Percentiles rank a stretch among this genome's conserved stretches.
These are phyloP conservation scores for Desmophyllum pertusum DNA, from an alignment of 92 coral and sea anemone species.

Conservation along the genomic window DNA sequence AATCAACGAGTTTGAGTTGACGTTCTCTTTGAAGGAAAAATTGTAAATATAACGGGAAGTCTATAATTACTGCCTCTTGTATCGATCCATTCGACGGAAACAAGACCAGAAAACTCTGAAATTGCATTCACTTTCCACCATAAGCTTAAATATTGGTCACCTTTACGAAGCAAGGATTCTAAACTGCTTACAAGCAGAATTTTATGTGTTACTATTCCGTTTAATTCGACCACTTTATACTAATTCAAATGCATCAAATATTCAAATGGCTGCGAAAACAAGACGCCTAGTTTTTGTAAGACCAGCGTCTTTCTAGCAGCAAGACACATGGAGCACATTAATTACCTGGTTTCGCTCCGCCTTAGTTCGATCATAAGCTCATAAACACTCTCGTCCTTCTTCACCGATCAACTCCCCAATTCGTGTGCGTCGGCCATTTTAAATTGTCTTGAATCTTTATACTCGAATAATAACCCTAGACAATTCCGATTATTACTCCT, in stretches of 20 bases:
- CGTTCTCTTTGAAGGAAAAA: constrained; percentile 3
- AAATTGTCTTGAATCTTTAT: constrained; percentile 8
- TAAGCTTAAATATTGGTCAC: not conserved
- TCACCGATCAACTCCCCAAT: constrained; percentile 28
- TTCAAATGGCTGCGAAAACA: constrained; percentile 38
- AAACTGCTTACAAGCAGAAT: not conserved
- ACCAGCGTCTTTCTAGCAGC: not conserved
- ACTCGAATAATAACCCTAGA: constrained; percentile 21
- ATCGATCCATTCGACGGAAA: not conserved
- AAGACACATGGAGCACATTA: not conserved
- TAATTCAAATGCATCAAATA: constrained; percentile 52
- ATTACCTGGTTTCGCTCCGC: constrained; percentile 85
- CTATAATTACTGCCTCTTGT: not conserved
- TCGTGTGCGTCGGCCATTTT: constrained; percentile 86
- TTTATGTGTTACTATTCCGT: not conserved
- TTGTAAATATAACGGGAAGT: not conserved
- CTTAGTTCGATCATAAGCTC: constrained; percentile 84
- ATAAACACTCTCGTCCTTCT: constrained; percentile 62
- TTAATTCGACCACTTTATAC: constrained; percentile 1
- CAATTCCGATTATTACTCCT: constrained; percentile 16
- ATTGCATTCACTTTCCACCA: not conserved
- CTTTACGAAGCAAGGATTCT: constrained; percentile 1
- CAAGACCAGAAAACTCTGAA: not conserved
- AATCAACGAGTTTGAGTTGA: not conserved
- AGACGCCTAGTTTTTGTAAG: constrained; percentile 10